Evolutionary conservation across 2,888 invertebrate genomes (phyloP).

Genomic region (Horisme vitalbata): DNA sequence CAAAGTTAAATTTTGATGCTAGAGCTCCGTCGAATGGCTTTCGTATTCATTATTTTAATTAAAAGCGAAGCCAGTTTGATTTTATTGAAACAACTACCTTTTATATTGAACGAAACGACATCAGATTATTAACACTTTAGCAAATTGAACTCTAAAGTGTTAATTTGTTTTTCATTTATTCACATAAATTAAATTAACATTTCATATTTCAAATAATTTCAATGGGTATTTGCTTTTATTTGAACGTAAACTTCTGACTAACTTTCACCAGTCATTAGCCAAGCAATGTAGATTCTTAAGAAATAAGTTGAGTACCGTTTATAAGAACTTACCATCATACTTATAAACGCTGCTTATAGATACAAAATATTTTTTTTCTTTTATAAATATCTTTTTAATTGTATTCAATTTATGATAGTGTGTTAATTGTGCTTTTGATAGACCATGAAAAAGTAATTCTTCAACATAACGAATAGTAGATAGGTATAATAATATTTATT

Average conservation of each 20-base stretch:
- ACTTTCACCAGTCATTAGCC: neutral
- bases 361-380: no score
- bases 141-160: conserved; percentile 7
- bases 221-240: conserved; percentile 5
- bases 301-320: no score
- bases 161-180: conserved; percentile 11
- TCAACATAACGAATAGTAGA: no score
- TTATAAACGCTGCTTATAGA: no score
- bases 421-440: no score
- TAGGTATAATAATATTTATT: no score
- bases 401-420: no score
- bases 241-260: conserved; percentile 1
- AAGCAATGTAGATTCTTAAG: neutral
- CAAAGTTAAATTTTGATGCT: no score
- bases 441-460: no score
- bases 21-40: no score
- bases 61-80: neutral
- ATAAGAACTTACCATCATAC: no score
- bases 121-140: conserved; percentile 1
- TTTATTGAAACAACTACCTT: neutral
- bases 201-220: conserved; percentile 6
- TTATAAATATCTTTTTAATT: no score
- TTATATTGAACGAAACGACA: neutral
- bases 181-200: neutral
- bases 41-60: neutral